Evolutionary conservation across 2,888 invertebrate species (phyloP).

Genomic region (Rhorus exstirpatorius): DNA sequence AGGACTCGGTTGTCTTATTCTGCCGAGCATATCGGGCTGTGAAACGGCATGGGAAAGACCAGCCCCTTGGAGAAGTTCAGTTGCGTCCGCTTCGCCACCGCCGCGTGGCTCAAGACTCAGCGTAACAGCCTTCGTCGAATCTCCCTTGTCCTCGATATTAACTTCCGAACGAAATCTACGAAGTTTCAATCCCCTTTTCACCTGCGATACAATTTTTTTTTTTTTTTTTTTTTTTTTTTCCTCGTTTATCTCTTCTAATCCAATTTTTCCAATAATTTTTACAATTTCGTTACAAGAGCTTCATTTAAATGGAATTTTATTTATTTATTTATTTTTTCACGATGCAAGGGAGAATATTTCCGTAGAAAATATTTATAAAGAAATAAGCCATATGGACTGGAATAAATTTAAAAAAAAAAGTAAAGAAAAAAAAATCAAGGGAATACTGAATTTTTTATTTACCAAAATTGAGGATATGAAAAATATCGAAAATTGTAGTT

Average conservation of each 20-base stretch:
- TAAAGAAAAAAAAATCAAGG: too few relatives aligned
- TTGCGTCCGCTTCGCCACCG: slow-evolving; percentile 85
- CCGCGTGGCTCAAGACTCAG: slow-evolving; percentile 83
- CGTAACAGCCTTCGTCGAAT: slow-evolving; percentile 79
- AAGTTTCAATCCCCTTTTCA: slow-evolving; percentile 84
- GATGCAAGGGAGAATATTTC: too few relatives aligned
- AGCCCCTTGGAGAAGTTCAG: slow-evolving; percentile 84
- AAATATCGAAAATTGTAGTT: too few relatives aligned
- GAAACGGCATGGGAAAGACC: slow-evolving; percentile 85
- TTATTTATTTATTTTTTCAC: too few relatives aligned
- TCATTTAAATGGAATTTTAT: too few relatives aligned
- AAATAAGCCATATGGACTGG: too few relatives aligned
- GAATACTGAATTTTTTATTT: too few relatives aligned
- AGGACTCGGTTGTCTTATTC: slow-evolving; percentile 81
- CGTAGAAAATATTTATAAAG: too few relatives aligned
- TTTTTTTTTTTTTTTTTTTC: not conserved
- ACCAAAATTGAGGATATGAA: too few relatives aligned
- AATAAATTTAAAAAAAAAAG: too few relatives aligned
- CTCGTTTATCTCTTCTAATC: not conserved
- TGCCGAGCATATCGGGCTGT: slow-evolving; percentile 85
- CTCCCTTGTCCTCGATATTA: slow-evolving; percentile 84
- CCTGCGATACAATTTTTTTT: slow-evolving; percentile 72
- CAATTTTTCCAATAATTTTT: too few relatives aligned
- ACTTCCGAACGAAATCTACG: slow-evolving; percentile 85
- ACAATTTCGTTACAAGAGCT: too few relatives aligned